Evolutionary conservation across 2,113 vertebrate species (phyloP).

Genomic region (Geococcyx californianus): DNA sequence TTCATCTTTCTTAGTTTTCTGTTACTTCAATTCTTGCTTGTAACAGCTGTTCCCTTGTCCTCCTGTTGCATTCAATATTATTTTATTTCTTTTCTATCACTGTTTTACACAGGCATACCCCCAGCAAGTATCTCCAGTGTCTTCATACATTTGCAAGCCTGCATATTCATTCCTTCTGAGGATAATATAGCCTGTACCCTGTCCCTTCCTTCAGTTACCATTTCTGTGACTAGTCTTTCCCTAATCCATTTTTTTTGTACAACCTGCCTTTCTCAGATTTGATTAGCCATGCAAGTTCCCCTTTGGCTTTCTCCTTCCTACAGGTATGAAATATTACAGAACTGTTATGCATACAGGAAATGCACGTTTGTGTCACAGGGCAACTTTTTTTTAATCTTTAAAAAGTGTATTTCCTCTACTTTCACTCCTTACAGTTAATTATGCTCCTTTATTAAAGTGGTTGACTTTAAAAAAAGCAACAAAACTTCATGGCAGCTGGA

Average conservation of each 20-base stretch:
- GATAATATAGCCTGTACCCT: neutral
- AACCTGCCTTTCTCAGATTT: neutral
- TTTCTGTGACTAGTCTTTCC: neutral
- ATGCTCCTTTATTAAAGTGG: neutral
- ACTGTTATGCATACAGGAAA: neutral
- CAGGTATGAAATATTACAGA: neutral
- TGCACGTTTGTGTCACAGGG: neutral
- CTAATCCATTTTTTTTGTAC: neutral
- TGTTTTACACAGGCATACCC: neutral
- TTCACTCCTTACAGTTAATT: neutral
- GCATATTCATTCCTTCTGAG: neutral
- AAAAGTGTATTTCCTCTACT: neutral
- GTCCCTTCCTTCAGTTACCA: neutral
- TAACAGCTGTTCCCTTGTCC: neutral
- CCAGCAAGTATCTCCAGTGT: neutral
- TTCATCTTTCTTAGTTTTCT: neutral
- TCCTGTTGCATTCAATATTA: neutral
- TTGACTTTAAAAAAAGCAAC: neutral
- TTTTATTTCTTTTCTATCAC: neutral
- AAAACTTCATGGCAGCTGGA: neutral
- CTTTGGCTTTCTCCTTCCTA: constrained; percentile 13
- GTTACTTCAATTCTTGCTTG: neutral
- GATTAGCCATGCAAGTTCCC: neutral
- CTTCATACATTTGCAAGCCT: neutral
- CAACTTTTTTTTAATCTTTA: neutral